phyloP scores from a whole-genome alignment of 2,113 vertebrate species.

The Microcebus murinus region DNA sequence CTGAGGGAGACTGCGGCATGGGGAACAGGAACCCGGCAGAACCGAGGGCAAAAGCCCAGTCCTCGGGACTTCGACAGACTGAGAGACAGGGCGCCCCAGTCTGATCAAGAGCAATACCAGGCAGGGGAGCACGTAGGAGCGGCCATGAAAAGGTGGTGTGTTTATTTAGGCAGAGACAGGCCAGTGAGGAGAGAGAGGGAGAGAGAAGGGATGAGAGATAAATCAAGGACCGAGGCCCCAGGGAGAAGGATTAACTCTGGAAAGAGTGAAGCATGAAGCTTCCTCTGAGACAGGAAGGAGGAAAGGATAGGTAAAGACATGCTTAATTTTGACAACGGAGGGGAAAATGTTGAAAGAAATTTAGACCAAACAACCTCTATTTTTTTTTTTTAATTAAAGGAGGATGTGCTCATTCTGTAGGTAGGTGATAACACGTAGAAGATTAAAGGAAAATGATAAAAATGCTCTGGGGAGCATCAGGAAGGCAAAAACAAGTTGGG shows the following conservation, averaged over 20 bases:
- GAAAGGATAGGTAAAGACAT: not conserved
- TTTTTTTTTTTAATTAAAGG: not conserved
- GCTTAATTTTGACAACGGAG: not conserved
- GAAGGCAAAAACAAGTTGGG: not conserved
- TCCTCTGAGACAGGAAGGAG: not conserved
- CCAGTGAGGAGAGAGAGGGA: not conserved
- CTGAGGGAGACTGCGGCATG: accelerated
- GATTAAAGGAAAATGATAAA: constrained; percentile 1
- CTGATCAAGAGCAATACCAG: not conserved
- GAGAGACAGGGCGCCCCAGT: not conserved
- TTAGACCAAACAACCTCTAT: not conserved
- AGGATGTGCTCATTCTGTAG: not conserved
- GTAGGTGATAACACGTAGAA: not conserved
- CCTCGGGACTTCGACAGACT: not conserved
- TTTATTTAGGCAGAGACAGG: not conserved
- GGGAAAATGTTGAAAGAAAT: not conserved
- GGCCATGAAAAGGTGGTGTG: not conserved
- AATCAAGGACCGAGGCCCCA: not conserved
- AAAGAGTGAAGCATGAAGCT: not conserved
- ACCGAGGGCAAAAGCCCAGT: not conserved
- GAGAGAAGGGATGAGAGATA: not conserved
- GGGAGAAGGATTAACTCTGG: not conserved
- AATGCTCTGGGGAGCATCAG: not conserved
- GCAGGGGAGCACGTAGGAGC: not conserved
- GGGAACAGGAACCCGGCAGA: not conserved